A percentile compares a stretch with the other conserved stretches of the same genome.
phyloP scores from a whole-genome alignment of 2,113 vertebrate species.

The Salvelinus alpinus region DNA sequence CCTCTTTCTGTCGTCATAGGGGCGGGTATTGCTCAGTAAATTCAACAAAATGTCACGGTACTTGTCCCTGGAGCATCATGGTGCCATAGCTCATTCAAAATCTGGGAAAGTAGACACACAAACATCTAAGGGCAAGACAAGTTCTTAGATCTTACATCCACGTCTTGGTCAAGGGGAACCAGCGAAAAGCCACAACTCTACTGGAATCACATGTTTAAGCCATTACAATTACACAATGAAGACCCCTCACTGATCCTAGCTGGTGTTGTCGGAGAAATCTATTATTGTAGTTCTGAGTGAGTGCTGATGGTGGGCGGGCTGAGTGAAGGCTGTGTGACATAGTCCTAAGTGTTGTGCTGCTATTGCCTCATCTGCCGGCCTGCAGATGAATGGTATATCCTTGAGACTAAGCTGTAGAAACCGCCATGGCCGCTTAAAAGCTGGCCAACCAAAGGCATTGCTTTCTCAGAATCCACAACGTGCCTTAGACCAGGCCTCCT shows the following conservation, averaged over 20 bases:
- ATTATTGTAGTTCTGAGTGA: constrained; percentile 34
- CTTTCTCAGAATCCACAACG: constrained; percentile 55
- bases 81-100: constrained; percentile 41
- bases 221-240: constrained; percentile 34
- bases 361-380: constrained; percentile 35
- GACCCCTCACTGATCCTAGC: constrained; percentile 38
- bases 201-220: constrained; percentile 47
- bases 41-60: constrained; percentile 28
- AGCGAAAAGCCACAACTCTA: constrained; percentile 47
- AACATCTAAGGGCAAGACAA: constrained; percentile 37
- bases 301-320: constrained; percentile 32
- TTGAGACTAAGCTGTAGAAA: constrained; percentile 44
- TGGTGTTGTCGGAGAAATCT: constrained; percentile 33
- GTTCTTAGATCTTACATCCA: constrained; percentile 26
- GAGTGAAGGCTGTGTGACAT: constrained; percentile 34
- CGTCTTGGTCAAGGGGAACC: constrained; percentile 38
- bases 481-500: constrained; percentile 38
- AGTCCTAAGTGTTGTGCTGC: constrained; percentile 27
- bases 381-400: constrained; percentile 46
- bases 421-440: constrained; percentile 30
- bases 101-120: constrained; percentile 44
- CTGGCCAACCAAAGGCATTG: constrained; percentile 33
- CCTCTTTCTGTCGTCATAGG: constrained; percentile 9
- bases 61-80: constrained; percentile 23
- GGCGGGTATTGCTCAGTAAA: constrained; percentile 9